Evolutionary conservation across 1,140 invertebrate genomes (phyloP).

Genomic region (Ridgeia piscesae): DNA sequence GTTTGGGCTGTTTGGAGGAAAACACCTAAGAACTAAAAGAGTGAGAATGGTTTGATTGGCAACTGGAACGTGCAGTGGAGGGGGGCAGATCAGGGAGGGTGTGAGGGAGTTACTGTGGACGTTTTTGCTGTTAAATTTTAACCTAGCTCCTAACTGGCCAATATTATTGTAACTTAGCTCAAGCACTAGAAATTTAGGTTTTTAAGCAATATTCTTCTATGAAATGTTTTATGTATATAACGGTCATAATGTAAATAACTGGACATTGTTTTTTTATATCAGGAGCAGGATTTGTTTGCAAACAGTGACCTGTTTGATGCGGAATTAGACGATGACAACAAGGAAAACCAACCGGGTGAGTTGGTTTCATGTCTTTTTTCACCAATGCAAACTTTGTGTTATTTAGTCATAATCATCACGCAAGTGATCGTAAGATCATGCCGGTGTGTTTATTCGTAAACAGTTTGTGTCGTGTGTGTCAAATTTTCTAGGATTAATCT

Average conservation of each 20-base stretch:
- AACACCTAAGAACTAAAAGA: too few species aligned
- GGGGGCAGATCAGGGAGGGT: too few species aligned
- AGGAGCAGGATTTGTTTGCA: background rate
- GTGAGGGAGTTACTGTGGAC: too few species aligned
- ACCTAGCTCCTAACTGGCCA: background rate
- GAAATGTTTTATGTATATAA: background rate
- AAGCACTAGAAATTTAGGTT: background rate
- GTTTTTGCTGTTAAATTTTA: background rate
- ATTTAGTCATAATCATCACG: too few species aligned
- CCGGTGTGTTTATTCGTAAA: too few species aligned
- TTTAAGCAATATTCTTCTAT: background rate
- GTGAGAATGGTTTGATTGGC: too few species aligned
- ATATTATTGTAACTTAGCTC: background rate
- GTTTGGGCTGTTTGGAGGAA: too few species aligned
- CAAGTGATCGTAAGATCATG: too few species aligned
- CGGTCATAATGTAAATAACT: too few species aligned
- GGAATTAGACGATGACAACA: background rate
- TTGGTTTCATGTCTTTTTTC: background rate
- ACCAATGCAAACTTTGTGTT: background rate
- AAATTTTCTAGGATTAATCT: too few species aligned
- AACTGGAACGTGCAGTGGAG: too few species aligned
- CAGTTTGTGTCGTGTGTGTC: too few species aligned
- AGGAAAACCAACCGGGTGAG: slow-evolving; percentile 2
- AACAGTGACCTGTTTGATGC: slow-evolving; percentile 24
- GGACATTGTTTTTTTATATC: background rate